Evolutionary conservation across 2,797 vertebrate species (phyloP), one percentile per base, ranked within the genome.

Genomic region (Sebastes steindachneri): DNA sequence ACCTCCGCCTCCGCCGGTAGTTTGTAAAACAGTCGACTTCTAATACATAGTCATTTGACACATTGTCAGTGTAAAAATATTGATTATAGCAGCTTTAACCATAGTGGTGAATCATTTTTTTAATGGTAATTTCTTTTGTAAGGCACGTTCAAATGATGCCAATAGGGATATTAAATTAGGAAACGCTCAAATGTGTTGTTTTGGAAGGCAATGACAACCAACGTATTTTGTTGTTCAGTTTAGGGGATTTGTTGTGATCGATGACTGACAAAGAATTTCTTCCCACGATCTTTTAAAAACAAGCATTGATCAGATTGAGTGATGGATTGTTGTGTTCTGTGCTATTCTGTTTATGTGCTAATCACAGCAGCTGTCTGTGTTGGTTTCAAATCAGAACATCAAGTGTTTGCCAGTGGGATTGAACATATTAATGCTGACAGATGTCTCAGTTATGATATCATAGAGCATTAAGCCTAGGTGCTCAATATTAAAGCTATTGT

Each of bases 381-480:
- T 75, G 70, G 45, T 87, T 89, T 81, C 75, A 89, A 84, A 84
- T 80, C 80, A 78, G 45, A 81, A 68, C 83, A 79, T 87, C 68
- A 77, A 80, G 74, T 53, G 31, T 62, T 75, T 82, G 79, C 86
- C 79, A 55, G 53, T 71, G 75, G 75, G 75, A 87, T 7, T 67
- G 82, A 85, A 82, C 64, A 73, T 76, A 86, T 71, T 79, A 78
- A 80, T 64, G 81, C 62, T 83, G 86, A 88, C 79, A 85, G 79
- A 88, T 87, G 84, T 77, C 66, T 83, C 73, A 73, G 66, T 77
- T 57, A 57, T 72, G 33, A 77, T 79, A 83, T 86, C 68, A 63
- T 35, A 26, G 28, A 67, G 23, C 17, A 41, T 76, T 55, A 70
- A 67, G 19, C 28, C 9, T 23, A 21, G 31, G 33, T 86, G 58